These are phyloP conservation scores for Sebastes elongatus DNA, from an alignment of 2,797 vertebrate species.

Conservation along the genomic window DNA sequence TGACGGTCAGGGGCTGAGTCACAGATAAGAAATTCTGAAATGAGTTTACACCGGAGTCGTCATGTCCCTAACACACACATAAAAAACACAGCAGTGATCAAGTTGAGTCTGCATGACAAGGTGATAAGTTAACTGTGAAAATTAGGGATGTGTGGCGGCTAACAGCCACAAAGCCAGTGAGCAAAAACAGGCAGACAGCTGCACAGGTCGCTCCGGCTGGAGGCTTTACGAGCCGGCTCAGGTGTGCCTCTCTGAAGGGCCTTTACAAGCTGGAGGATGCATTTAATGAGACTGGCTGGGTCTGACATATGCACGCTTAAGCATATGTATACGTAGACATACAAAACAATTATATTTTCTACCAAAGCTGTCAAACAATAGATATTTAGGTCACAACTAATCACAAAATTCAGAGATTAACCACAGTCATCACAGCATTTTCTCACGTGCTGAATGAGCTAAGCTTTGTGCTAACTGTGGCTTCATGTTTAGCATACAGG, in stretches of 20 bases:
- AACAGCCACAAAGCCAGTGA: not conserved
- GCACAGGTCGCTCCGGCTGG: constrained; percentile 7
- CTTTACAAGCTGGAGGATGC: constrained; percentile 57
- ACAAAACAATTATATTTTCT: not conserved
- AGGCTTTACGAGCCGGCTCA: constrained; percentile 59
- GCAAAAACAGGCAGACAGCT: constrained; percentile 29
- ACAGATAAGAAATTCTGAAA: not conserved
- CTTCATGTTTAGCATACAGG: fast-evolving
- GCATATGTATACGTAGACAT: not conserved
- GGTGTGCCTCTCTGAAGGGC: constrained; percentile 53
- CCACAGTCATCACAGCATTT: not conserved
- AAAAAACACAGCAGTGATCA: not conserved
- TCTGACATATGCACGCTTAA: not conserved
- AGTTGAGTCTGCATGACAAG: not conserved
- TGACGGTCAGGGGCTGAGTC: not conserved
- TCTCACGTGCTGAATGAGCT: not conserved
- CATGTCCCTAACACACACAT: not conserved
- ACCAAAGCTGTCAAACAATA: not conserved
- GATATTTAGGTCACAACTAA: not conserved
- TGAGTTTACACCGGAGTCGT: not conserved
- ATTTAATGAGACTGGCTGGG: constrained; percentile 53
- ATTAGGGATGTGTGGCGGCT: not conserved
- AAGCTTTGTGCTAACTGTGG: not conserved
- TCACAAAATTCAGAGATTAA: not conserved
- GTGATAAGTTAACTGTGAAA: not conserved